These are phyloP conservation scores for Malachius bipustulatus DNA, from an alignment of 2,888 invertebrate genomes.

Conservation along the genomic window DNA sequence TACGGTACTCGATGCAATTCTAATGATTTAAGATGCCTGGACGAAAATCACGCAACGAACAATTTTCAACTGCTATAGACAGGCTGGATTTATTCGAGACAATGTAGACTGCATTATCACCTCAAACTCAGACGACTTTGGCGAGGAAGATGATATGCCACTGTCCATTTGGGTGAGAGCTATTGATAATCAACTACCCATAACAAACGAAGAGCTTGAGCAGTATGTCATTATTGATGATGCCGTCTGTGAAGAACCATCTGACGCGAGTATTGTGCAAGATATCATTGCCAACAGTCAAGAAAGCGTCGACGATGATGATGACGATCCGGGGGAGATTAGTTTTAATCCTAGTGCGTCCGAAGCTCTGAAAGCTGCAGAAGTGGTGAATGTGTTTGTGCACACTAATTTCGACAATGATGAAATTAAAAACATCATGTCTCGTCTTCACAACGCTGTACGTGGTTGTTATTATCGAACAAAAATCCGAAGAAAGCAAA, in stretches of 20 bases:
- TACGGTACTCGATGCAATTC: not conserved
- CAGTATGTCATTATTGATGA: conserved; percentile 8
- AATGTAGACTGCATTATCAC: conserved; percentile 3
- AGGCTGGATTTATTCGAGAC: conserved; percentile 6
- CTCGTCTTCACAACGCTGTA: conserved; percentile 4
- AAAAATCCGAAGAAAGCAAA: too few species aligned
- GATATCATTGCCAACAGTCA: conserved; percentile 6
- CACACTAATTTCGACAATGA: conserved; percentile 10
- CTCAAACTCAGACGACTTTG: too few species aligned
- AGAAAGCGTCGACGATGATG: conserved; percentile 11
- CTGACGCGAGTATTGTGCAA: conserved; percentile 12
- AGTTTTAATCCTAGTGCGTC: conserved; percentile 11
- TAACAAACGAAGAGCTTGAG: too few species aligned
- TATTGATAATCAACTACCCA: too few species aligned
- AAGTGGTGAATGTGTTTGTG: conserved; percentile 10
- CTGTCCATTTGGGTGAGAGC: conserved; percentile 8
- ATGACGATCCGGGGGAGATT: conserved; percentile 10
- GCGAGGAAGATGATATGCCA: conserved; percentile 9
- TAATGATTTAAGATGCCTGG: conserved; percentile 5
- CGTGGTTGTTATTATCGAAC: conserved; percentile 4
- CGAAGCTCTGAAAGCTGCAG: conserved; percentile 13
- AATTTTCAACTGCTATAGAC: conserved; percentile 9
- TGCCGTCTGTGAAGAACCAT: conserved; percentile 11
- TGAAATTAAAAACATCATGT: conserved; percentile 5
- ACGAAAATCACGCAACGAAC: conserved; percentile 12